Percentiles rank a stretch among this genome's conserved stretches.
These are phyloP conservation scores for Pristionchus fissidentatus DNA, from an alignment of 2,888 invertebrate species.

Conservation along the genomic window DNA sequence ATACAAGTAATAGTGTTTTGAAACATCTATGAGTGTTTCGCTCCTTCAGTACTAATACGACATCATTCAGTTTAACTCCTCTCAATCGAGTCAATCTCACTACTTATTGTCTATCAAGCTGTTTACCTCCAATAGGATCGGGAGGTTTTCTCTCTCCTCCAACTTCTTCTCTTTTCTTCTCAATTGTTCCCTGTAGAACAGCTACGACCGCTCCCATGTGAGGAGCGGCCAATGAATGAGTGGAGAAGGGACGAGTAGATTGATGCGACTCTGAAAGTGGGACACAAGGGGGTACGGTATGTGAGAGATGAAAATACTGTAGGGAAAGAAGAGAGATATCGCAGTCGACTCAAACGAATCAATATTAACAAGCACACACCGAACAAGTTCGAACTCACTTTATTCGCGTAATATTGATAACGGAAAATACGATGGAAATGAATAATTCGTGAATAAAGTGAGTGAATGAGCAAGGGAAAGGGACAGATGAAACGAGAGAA, in stretches of 20 bases:
- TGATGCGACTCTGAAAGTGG: neutral
- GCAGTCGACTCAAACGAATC: slow-evolving; percentile 20
- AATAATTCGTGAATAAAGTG: slow-evolving; percentile 36
- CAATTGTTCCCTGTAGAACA: slow-evolving; percentile 12
- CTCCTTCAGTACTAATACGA: too few species aligned
- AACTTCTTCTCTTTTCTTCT: neutral
- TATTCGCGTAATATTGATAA: slow-evolving; percentile 39
- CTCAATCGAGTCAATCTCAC: too few species aligned
- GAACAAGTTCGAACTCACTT: slow-evolving; percentile 20
- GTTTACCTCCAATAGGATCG: slow-evolving; percentile 25
- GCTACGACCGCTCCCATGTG: slow-evolving; percentile 43
- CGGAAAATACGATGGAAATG: neutral
- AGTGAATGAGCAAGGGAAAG: slow-evolving; percentile 2
- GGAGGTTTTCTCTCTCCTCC: slow-evolving; percentile 1
- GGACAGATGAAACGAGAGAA: neutral
- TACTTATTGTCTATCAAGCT: too few species aligned
- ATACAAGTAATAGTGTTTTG: too few species aligned
- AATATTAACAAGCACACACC: neutral
- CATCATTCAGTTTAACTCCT: too few species aligned
- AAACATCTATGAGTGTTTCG: too few species aligned
- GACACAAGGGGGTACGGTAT: neutral
- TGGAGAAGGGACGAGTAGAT: neutral
- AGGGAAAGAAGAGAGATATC: neutral
- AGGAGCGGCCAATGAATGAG: slow-evolving; percentile 3
- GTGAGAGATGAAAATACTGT: slow-evolving; percentile 31